phyloP scores from a whole-genome alignment of 2,888 invertebrate species.

The Euplagia quadripunctaria region DNA sequence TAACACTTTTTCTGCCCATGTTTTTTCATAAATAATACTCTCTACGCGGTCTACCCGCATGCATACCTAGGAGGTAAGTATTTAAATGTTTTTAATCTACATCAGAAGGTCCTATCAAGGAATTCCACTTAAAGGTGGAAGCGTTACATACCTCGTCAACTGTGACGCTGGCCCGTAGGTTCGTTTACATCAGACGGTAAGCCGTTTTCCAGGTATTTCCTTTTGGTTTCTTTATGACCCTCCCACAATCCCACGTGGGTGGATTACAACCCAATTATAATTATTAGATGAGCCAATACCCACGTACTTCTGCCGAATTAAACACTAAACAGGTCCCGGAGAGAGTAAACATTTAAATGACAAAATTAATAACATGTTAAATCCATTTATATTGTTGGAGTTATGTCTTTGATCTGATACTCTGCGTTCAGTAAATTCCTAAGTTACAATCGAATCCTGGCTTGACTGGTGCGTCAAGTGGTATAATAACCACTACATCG shows the following conservation, averaged over 20 bases:
- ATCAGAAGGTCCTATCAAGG: neutral
- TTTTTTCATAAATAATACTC: too few relatives aligned
- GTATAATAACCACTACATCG: too few relatives aligned
- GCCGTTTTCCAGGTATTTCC: neutral
- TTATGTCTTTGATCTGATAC: too few relatives aligned
- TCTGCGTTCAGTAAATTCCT: neutral
- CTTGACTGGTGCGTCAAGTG: too few relatives aligned
- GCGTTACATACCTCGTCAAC: neutral
- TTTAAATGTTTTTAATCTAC: neutral
- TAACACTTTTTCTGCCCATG: too few relatives aligned
- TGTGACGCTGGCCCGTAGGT: neutral
- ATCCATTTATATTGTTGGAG: too few relatives aligned
- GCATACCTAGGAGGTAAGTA: too few relatives aligned
- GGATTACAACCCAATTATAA: neutral
- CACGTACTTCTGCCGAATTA: too few relatives aligned
- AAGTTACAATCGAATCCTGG: neutral
- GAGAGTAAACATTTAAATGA: too few relatives aligned
- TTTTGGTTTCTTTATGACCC: neutral
- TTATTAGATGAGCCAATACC: too few relatives aligned
- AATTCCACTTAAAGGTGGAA: neutral
- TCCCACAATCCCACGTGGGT: neutral
- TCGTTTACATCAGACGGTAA: neutral
- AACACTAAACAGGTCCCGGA: neutral
- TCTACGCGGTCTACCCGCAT: too few relatives aligned
- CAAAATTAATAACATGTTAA: too few relatives aligned